Base-by-base conservation (phyloP, 2,113 vertebrate genomes). In the Poeciliopsis occidentalis region DNA sequence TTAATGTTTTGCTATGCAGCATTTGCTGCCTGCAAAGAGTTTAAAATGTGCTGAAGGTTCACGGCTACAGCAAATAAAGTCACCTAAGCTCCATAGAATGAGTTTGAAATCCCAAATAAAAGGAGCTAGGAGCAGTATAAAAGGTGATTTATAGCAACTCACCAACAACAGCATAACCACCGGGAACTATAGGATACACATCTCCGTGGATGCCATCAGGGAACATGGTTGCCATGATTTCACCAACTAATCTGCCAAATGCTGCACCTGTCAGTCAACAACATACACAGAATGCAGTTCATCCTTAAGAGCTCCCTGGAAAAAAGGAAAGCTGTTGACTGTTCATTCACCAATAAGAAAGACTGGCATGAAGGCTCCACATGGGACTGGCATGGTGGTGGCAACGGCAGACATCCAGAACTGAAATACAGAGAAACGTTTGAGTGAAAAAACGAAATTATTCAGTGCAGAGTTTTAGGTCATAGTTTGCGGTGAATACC, bases 341-440 rank as follows among this genome's bases (percentile, higher is more conserved):
- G 26, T 73, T 69, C 39, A 85, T 94, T 96, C 89, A 99, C 98
- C 98, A 0, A 99, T 99, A 54, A 99, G 96, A 0, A 99, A 99
- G 85, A 99, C 98, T 0, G 98, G 98, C 98, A 99, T 99, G 95
- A 99, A 99, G 62, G 97, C 97, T 64, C 98, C 98, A 0, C 98
- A 99, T 19, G 98, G 98, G 37, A 99, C 98, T 0, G 98, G 98
- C 93, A 99, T 98, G 78, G 98, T 99, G 70, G 98, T 99, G 64
- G 98, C 98, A 81, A 99, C 93, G 4, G 98, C 98, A 0, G 97
- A 99, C 98, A 99, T 99, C 98, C 98, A 99, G 93, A 99, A 99
- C 98, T 99, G 81, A 73, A 41, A 80, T 15, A 12, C 17, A 68
- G 37, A 68, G 71, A 71, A 31, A 11, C 3, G 5, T 10, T 24